Conservation (phyloP, 2,113 vertebrate genomes). For the Phainopepla nitens region DNA sequence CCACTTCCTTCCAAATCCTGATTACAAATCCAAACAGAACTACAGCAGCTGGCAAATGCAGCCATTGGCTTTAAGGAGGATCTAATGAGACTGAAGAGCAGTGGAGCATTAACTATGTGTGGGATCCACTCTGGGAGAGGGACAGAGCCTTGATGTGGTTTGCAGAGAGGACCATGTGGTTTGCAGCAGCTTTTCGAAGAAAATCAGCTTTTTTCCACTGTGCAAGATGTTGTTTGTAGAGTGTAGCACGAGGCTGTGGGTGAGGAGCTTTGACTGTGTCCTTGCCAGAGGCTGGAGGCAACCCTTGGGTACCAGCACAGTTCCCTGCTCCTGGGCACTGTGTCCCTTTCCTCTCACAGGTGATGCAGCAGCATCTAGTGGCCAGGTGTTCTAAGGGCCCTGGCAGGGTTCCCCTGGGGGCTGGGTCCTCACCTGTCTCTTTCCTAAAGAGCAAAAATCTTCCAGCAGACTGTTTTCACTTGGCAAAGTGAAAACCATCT, state of each 20-base stretch:
- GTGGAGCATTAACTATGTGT: background rate
- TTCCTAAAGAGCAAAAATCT: background rate
- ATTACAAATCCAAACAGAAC: background rate
- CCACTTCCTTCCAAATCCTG: background rate
- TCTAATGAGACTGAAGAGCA: background rate
- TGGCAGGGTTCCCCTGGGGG: background rate
- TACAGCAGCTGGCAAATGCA: background rate
- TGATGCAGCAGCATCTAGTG: background rate
- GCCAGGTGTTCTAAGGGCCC: background rate
- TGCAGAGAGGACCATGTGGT: background rate
- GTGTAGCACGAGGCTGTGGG: background rate
- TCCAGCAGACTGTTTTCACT: background rate
- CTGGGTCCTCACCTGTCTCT: background rate
- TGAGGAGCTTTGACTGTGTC: background rate
- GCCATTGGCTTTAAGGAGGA: background rate
- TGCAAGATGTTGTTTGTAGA: background rate
- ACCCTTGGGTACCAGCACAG: background rate
- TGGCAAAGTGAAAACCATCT: background rate
- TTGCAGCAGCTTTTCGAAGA: background rate
- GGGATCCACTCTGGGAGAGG: background rate
- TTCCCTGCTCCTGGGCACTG: too few relatives aligned
- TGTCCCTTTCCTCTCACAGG: background rate
- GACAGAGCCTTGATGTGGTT: background rate
- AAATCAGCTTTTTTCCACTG: background rate
- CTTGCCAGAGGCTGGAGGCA: background rate